Conservation (phyloP, 2,797 vertebrate genomes). For the Amblyraja radiata region DNA sequence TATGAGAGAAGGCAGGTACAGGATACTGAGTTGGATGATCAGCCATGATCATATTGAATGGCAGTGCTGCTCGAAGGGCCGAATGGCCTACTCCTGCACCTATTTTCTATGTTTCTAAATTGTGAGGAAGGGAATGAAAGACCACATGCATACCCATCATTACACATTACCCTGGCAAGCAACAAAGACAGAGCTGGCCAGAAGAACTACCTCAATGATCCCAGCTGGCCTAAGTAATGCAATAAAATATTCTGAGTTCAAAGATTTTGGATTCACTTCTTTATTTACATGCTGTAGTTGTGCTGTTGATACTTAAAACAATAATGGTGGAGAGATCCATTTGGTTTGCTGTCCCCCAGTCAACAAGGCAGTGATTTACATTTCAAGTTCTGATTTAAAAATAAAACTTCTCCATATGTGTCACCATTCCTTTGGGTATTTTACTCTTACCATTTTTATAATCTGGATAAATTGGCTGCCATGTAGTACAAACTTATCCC, state of each 20-base stretch:
- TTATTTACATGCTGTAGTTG: neutral
- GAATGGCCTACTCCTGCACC: too few species aligned
- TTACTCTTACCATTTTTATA: slow-evolving; percentile 45
- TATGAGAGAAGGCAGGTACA: too few species aligned
- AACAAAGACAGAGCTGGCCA: too few species aligned
- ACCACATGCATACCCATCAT: neutral
- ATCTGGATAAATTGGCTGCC: slow-evolving; percentile 60
- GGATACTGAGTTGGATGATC: too few species aligned
- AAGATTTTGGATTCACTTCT: neutral
- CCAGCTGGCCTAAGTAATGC: neutral
- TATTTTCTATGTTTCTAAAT: neutral
- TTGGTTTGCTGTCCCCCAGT: neutral
- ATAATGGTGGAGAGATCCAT: neutral
- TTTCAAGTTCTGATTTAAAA: neutral
- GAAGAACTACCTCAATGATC: neutral
- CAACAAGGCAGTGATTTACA: neutral
- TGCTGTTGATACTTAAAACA: neutral
- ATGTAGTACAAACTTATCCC: slow-evolving; percentile 65
- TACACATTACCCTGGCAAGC: neutral
- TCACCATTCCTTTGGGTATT: neutral
- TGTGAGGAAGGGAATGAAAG: neutral
- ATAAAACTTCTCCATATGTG: neutral
- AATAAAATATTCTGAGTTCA: neutral
- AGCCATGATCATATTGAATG: too few species aligned
- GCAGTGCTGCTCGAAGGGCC: too few species aligned